phyloP scores from a whole-genome alignment of 92 coral and sea anemone species.

The Palythoa grandiflora region DNA sequence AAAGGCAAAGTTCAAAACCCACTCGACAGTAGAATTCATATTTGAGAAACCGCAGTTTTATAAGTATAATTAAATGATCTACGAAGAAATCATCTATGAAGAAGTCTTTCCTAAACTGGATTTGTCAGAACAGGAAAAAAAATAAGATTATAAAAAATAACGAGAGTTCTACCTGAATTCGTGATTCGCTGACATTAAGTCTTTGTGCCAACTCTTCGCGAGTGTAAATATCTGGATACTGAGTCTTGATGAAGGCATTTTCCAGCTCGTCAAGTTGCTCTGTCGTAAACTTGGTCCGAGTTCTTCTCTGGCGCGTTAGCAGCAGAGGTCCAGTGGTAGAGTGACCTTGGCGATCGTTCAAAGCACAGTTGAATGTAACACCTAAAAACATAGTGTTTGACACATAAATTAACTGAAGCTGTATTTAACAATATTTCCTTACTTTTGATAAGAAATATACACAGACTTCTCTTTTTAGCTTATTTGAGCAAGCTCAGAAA shows the following conservation, averaged over 20 bases:
- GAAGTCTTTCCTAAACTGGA: too few species aligned
- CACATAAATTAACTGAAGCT: not conserved
- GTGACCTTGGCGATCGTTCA: constrained; percentile 24
- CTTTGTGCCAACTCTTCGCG: constrained; percentile 73
- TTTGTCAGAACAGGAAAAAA: too few species aligned
- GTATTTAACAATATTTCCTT: too few species aligned
- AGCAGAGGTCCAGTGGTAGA: constrained; percentile 6
- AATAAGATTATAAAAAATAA: too few species aligned
- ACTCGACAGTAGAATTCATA: too few species aligned
- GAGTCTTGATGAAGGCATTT: constrained; percentile 69
- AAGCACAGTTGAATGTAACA: constrained; percentile 13
- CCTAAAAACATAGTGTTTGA: constrained; percentile 11
- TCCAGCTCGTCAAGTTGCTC: constrained; percentile 66
- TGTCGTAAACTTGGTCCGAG: constrained; percentile 79
- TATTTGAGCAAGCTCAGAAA: too few species aligned
- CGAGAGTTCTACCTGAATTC: constrained; percentile 60
- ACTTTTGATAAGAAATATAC: too few species aligned
- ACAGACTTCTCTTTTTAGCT: too few species aligned
- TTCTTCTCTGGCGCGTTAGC: constrained; percentile 77
- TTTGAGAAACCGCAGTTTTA: too few species aligned
- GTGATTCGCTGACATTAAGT: constrained; percentile 69
- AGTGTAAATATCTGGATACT: constrained; percentile 69
- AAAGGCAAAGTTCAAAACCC: too few species aligned
- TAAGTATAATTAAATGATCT: too few species aligned
- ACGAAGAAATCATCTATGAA: too few species aligned